Percentiles rank a stretch among this genome's conserved stretches.
These are phyloP conservation scores for Macquaria australasica DNA, from an alignment of 2,113 vertebrate genomes.

Conservation along the genomic window DNA sequence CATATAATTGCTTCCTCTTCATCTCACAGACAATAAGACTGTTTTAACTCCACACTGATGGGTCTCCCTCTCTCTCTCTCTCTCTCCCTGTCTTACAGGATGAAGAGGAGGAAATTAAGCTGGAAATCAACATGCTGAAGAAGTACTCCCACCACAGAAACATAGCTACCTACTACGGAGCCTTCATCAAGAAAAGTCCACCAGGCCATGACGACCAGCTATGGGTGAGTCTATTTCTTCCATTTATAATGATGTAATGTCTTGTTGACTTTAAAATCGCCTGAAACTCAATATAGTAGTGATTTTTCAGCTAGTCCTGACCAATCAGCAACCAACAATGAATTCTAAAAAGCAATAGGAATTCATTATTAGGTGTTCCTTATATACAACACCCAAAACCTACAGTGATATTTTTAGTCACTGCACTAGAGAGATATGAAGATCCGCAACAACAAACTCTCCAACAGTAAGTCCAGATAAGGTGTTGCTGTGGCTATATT, in stretches of 20 bases:
- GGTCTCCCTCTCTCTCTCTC: slow-evolving; percentile 13
- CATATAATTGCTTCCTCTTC: background rate
- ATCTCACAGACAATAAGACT: background rate
- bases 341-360: background rate
- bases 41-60: background rate
- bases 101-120: slow-evolving; percentile 99
- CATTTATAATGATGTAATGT: background rate
- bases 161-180: slow-evolving; percentile 99
- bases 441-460: background rate
- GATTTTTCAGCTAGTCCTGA: background rate
- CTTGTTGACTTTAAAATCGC: background rate
- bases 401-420: background rate
- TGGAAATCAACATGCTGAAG: slow-evolving; percentile 99
- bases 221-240: slow-evolving; percentile 88
- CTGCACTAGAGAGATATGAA: background rate
- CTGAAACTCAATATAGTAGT: background rate
- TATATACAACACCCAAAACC: too few species aligned
- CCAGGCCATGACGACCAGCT: slow-evolving; percentile 98
- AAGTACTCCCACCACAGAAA: slow-evolving; percentile 99
- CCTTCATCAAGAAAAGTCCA: slow-evolving; percentile 99
- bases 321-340: background rate
- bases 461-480: background rate
- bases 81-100: slow-evolving; percentile 83
- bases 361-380: background rate
- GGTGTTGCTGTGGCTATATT: background rate